Base-by-base conservation (phyloP, 2,888 invertebrate species). In the Chouioia cunea region DNA sequence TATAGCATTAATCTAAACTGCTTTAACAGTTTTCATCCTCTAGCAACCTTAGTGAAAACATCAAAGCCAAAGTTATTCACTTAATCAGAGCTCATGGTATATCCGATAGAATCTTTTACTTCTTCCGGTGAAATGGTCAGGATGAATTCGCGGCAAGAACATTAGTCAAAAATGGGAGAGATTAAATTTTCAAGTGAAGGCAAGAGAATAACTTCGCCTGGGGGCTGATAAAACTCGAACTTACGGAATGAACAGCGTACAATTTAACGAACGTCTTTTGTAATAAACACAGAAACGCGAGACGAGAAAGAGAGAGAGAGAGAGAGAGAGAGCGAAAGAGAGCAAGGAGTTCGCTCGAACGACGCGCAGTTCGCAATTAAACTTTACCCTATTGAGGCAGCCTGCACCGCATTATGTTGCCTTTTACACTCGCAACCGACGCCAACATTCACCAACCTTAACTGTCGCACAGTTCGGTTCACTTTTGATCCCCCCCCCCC, bases 241-340 rank as follows among this genome's bases (percentile, higher is more conserved):
- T 62, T 14, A 46, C 14, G 4, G 56, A 54, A 22, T 12, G 52
- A 63, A 53, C 58, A 47, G 48, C 16, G 22, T 53, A 20, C 58
- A 67, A 47, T 67, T 71, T 71, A 71, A 71, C 67, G 66, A 71
- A 67, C 54, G 63, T 59, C 67, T 71, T 71, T 54, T 66, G 64
- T 64, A 67, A 71, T 71, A 71, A 71, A 64, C 71, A 63, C 48
- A 23, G 62, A 62, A 62, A 47, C 60, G 48, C 8, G n/a, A 16
- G 36, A 43, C 43, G 8, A 16, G 16, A n/a, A 16, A 4, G 50
- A 50, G 43, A 58, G 58, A 65, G 47, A 54, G 36, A 53, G 18
- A 16, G n/a, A 22, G 59, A 18, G 54, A 18, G 58, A 27, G 48
- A 22, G 27, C 10, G 36, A 18, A 16, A 6, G 43, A 54, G 53